Evolutionary conservation across 2,888 invertebrate genomes (phyloP).

Genomic region (Ophion ellenae): DNA sequence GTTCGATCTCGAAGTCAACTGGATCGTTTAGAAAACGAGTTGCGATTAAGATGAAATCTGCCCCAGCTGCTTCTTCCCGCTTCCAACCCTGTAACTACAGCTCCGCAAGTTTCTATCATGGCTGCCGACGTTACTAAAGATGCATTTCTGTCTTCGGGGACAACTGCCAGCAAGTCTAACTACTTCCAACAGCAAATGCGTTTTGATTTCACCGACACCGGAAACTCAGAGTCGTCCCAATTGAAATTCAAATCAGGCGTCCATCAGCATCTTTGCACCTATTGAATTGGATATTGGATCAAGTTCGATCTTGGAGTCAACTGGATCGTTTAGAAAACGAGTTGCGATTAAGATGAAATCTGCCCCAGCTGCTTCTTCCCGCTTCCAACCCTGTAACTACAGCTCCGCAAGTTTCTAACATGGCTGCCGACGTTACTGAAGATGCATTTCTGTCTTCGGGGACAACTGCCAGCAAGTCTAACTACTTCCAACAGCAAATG

Average conservation of each 20-base stretch:
- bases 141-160: not conserved
- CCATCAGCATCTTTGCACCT: too few relatives aligned
- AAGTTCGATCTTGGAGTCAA: not conserved
- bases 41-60: not conserved
- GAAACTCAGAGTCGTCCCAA: not conserved
- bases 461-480: not conserved
- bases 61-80: not conserved
- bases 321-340: not conserved
- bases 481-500: not conserved
- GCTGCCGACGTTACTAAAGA: not conserved
- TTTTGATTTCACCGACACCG: not conserved
- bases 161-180: not conserved
- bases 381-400: not conserved
- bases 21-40: not conserved
- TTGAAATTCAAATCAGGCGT: conserved; percentile 3
- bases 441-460: not conserved
- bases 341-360: not conserved
- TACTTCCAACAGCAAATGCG: not conserved
- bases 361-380: not conserved
- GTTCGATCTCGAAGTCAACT: not conserved
- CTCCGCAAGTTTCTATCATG: not conserved
- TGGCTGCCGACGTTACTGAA: not conserved
- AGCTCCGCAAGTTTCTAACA: not conserved
- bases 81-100: not conserved
- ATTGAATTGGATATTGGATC: too few relatives aligned